phyloP scores from a whole-genome alignment of 1,140 invertebrate species.

The Lethrus apterus region DNA sequence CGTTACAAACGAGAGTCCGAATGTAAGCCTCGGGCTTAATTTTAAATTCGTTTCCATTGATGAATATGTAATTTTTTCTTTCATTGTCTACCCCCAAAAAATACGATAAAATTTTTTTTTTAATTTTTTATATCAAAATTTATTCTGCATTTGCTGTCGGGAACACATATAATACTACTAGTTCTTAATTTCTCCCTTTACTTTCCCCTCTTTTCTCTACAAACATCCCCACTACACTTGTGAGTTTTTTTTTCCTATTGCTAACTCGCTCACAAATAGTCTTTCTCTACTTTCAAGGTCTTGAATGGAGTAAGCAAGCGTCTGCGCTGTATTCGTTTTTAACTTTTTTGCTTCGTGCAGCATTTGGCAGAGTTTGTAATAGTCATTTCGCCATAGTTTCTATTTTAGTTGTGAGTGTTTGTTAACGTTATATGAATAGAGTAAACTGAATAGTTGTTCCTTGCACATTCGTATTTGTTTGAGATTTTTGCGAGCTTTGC shows the following conservation, averaged over 20 bases:
- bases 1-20: too few relatives aligned
- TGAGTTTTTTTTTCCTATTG: constrained; percentile 34
- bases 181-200: constrained; percentile 42
- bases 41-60: too few relatives aligned
- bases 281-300: constrained; percentile 42
- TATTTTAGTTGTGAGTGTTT: constrained; percentile 26
- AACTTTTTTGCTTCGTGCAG: constrained; percentile 21
- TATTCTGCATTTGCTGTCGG: constrained; percentile 28
- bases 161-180: constrained; percentile 37
- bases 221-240: constrained; percentile 24
- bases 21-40: too few relatives aligned
- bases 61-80: too few relatives aligned
- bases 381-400: constrained; percentile 20
- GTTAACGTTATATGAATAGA: too few relatives aligned
- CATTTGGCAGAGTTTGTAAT: constrained; percentile 19
- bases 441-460: too few relatives aligned
- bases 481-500: too few relatives aligned
- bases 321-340: constrained; percentile 22
- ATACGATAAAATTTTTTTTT: too few relatives aligned
- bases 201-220: constrained; percentile 41
- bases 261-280: constrained; percentile 32
- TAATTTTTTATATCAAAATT: too few relatives aligned
- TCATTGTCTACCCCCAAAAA: too few relatives aligned
- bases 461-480: too few relatives aligned
- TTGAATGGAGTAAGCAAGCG: constrained; percentile 20